phyloP scores from a whole-genome alignment of 2,113 vertebrate genomes.

The Piaya cayana region DNA sequence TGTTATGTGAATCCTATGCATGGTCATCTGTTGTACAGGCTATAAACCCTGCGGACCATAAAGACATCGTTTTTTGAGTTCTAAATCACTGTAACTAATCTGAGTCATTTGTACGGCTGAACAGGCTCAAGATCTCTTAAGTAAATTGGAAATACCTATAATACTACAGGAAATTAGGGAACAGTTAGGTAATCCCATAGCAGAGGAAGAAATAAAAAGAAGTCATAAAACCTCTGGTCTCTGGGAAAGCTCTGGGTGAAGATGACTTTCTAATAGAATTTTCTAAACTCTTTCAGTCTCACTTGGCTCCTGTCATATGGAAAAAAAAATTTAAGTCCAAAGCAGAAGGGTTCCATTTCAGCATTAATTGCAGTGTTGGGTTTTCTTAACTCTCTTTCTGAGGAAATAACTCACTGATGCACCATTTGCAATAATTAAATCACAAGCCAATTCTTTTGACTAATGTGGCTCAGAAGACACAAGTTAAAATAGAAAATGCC shows the following conservation, averaged over 20 bases:
- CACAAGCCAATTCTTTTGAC: slow-evolving; percentile 39
- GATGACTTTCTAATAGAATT: slow-evolving; percentile 64
- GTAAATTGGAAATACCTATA: slow-evolving; percentile 50
- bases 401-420: slow-evolving; percentile 39
- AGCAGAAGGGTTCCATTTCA: slow-evolving; percentile 39
- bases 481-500: slow-evolving; percentile 49
- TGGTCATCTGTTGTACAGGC: neutral
- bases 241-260: slow-evolving; percentile 55
- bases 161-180: slow-evolving; percentile 51
- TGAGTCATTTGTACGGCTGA: slow-evolving; percentile 27
- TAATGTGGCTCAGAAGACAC: slow-evolving; percentile 46
- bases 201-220: slow-evolving; percentile 51
- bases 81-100: slow-evolving; percentile 8
- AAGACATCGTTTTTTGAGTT: neutral
- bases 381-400: slow-evolving; percentile 43
- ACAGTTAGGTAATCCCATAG: slow-evolving; percentile 26
- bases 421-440: slow-evolving; percentile 62
- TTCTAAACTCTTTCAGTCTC: slow-evolving; percentile 36
- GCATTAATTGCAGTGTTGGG: slow-evolving; percentile 25
- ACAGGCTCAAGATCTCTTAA: slow-evolving; percentile 23
- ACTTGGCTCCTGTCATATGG: slow-evolving; percentile 10
- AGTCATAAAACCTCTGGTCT: slow-evolving; percentile 34
- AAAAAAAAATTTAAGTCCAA: neutral
- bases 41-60: neutral
- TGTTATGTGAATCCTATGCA: neutral